Evolutionary conservation across 2,888 invertebrate species (phyloP), one percentile per base, ranked within the genome.

Genomic region (Drosophila mettleri): DNA sequence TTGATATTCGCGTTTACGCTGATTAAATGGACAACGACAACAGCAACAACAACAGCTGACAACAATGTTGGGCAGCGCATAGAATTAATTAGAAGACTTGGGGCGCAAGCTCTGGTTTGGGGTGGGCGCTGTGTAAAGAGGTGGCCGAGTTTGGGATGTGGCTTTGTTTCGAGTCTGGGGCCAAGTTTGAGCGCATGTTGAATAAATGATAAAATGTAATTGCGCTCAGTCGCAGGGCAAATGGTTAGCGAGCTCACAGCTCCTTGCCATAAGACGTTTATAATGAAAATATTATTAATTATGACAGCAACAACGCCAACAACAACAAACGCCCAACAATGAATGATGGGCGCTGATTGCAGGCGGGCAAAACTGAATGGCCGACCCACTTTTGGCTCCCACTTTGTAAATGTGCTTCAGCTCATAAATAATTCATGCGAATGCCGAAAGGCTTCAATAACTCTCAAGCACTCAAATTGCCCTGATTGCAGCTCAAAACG

Each of bases 281-380:
- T 86, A 88, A 86, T 88, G 89, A 88, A 87, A 88, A 87, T 88
- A 85, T 82, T 87, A 85, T 88, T 86, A 85, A 85, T 88, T 85
- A 85, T 86, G 87, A 88, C 89, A 85, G 88, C 68, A 52, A 33
- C 41, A 62, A 14, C 53, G 54, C n/a, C 53, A 62, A 27, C 39
- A 52, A 63, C 53, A 59, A 55, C 63, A 57, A 63, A 46, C 63
- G 53, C 61, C 45, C 61, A 38, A 66, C 79, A 75, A 75, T 87
- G 88, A 87, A 46, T 79, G 83, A 87, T 82, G 88, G 83, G 55
- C 80, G 66, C 57, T 86, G 74, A 87, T 82, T 82, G 86, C 76
- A 66, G 60, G 27, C 20, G 43, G 9, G 39, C 10, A n/a, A 22
- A 29, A 29, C 45, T 12, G 38, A 36, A 22, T 8, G 20, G 53